Base-by-base conservation (phyloP, 2,888 invertebrate genomes). In the Nemotelus nigrinus region DNA sequence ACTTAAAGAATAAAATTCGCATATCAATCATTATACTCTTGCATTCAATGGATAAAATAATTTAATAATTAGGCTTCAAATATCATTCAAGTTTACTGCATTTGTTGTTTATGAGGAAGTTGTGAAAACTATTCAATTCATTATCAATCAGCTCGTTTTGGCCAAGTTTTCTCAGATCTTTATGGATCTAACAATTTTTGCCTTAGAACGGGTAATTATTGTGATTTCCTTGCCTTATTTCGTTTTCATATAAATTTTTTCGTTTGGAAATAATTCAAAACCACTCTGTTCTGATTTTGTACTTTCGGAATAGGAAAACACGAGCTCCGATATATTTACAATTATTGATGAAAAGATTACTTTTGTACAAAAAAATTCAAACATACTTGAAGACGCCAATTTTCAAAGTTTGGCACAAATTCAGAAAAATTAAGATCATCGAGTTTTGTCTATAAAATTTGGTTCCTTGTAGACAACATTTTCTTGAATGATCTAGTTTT, bases 351-450 rank as follows among this genome's bases (percentile, higher is more conserved):
- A 53, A 53, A 53, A 53, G 53, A 64, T 64, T 41, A n/a, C 39
- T 60, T 60, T 63, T 64, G 39, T 39, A 41, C 6, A 43, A 64
- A 25, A 64, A 41, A 64, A 64, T 41, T 64, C 25, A 64, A 41
- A 10, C 53, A 53, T 58, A 8, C 5, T 58, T 25, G 39, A 58
- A 5, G n/a, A 58, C 39, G n/a, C 6, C 39, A 3, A 58, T 58
- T 58, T 58, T 58, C 25, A 25, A 6, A 70, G 55, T 70, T 70
- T 70, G 70, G 70, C 70, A 70, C 70, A 70, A 70, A 70, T 70
- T 43, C 55, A 70, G 55, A 70, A 70, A 41, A 55, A 60, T 4
- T 7, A 39, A 3, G 7, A 55, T 47, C 2, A 50, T 47, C 53
- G n/a, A 68, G 44, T 3, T 39, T 50, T 50, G 53, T 47, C 41